Conservation (phyloP, 2,113 vertebrate genomes). For the Burhinus oedicnemus region DNA sequence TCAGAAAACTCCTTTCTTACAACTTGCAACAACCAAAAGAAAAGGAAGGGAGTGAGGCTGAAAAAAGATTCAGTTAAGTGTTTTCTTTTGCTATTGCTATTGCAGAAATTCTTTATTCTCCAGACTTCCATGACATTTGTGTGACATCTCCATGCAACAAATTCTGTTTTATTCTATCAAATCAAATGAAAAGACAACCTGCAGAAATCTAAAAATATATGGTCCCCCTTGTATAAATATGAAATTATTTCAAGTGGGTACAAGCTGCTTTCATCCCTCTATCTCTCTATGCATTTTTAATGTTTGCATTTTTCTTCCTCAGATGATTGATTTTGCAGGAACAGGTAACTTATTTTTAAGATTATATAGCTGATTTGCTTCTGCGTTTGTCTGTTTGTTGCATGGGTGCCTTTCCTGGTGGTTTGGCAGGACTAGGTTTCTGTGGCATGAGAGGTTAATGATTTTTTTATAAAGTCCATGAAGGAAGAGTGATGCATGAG, state of each 20-base stretch:
- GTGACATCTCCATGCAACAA: background rate
- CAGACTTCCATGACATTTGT: background rate
- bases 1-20: background rate
- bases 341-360: background rate
- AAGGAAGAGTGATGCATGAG: background rate
- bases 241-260: background rate
- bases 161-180: background rate
- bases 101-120: background rate
- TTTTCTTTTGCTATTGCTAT: background rate
- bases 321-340: background rate
- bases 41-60: background rate
- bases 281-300: background rate
- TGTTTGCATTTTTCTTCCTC: background rate
- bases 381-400: background rate
- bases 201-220: background rate
- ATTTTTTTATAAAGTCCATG: background rate
- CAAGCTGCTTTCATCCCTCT: background rate
- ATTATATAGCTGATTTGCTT: background rate
- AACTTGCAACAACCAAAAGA: background rate
- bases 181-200: background rate
- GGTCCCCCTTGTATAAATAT: background rate
- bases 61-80: background rate
- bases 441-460: background rate
- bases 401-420: background rate
- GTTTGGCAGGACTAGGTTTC: background rate